Evolutionary conservation across 2,888 invertebrate genomes (phyloP), one percentile per base, ranked within the genome.

Genomic region (Polymixis flavicincta): DNA sequence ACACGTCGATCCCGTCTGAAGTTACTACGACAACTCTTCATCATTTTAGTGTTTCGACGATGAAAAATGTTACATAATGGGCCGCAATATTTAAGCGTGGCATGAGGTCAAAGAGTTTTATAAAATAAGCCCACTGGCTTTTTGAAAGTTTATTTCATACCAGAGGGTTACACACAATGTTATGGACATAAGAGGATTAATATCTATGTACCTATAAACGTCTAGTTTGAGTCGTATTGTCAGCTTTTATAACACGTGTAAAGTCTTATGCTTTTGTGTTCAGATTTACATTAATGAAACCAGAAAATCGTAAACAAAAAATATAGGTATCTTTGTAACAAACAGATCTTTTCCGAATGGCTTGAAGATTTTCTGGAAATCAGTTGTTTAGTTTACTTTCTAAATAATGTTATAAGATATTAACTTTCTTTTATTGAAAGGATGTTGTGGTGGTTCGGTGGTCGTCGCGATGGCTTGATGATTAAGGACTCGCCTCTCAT

Each of bases 101-200:
- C 17, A 19, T 19, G 17, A 11, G 2, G 8, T 37, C 9, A 42
- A n/a, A n/a, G n/a, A n/a, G n/a, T 42, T 66, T n/a, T 45, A 28
- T 50, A 42, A 19, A 42, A 50, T 19, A 57, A 76, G 22, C 50
- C 57, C 25, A 66, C 19, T 65, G 8, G 25, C 48, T 50, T 64
- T 48, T 61, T 28, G 2, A 2, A 17, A 25, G 2, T 32, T 48
- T 74, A 65, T 65, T 32, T 45, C n/a, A 52, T 50, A 8, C 8
- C 3, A 22, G 4, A 32, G 28, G 14, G 17, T n/a, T n/a, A n/a
- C n/a, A 37, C 48, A 52, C 13, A 55, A 61, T 66, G 5, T 22
- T 28, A 14, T 1, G 14, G 5, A 61, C 45, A 9, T 70, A 83
- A 64, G 63, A 67, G 28, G 83, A 78, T 81, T 80, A 71, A 19